Evolutionary conservation across 30 jellyfish, hydroid and myxozoan species (phyloP), one percentile per base, ranked within the genome.

Genomic region (Hydractinia symbiolongicarpus): DNA sequence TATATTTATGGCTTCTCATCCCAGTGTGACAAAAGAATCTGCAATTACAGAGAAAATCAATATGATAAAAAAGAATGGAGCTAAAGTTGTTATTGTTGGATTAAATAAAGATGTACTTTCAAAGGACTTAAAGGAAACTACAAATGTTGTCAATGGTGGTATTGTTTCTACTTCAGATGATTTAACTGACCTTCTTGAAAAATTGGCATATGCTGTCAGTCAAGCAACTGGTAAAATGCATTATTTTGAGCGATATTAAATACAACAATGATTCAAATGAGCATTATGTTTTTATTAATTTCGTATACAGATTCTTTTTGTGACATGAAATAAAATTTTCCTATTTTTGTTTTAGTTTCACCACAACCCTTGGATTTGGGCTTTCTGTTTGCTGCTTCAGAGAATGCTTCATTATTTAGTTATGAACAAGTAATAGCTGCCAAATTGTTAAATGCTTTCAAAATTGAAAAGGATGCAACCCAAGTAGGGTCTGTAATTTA

Each of bases 31-130:
- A n/a, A 16, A 13, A 53, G 49, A 8, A 19, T 52, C 52, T 9
- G 19, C 52, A 14, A 79, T 61, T 79, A 67, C 30, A 79, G 14
- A 20, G 16, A 49, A 71, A 8, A 86, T 89, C 60, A 76, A 57
- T 55, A 72, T 56, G 16, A 78, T 90, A 4, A 82, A 54, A 58
- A 17, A 54, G 50, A 86, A 52, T 8, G 81, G 83, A 21, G 84
- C 85, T 4, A 67, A 84, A 20, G 90, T 85, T 52, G 75, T 79
- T 5, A 53, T 90, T 76, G 86, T 84, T 71, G 61, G 76, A 40
- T 56, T 84, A 15, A 91, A 91, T 11, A 83, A 77, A 53, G 93
- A 90, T 55, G 53, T 81, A 5, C 72, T 79, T 52, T 53, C 56
- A 10, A 54, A 58, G 62, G 78, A 77, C 73, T 75, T 70, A 5